phyloP scores from a whole-genome alignment of 2,888 invertebrate genomes.

The Scelioninae gen. 1 region DNA sequence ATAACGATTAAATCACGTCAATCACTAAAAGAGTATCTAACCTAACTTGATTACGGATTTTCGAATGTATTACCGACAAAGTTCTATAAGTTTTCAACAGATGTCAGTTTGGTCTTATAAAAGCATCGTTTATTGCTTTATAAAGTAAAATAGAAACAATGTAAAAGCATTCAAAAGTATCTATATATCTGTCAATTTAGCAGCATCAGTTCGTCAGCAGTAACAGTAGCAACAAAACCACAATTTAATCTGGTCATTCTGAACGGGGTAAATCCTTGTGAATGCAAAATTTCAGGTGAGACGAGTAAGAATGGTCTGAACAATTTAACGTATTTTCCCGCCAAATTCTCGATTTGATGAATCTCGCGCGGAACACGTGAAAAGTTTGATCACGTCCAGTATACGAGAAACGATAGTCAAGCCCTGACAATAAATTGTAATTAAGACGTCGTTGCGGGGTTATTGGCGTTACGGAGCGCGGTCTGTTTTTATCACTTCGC shows the following conservation, averaged over 20 bases:
- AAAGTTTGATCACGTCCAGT: constrained; percentile 33
- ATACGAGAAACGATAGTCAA: constrained; percentile 57
- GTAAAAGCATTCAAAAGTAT: background rate
- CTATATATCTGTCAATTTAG: background rate
- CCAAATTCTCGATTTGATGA: constrained; percentile 13
- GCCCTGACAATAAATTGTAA: constrained; percentile 72
- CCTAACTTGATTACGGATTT: too few relatives aligned
- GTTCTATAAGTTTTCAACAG: too few relatives aligned
- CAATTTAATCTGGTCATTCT: constrained; percentile 17
- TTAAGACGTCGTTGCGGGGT: constrained; percentile 53
- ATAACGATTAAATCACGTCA: too few relatives aligned
- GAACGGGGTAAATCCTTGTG: constrained; percentile 27
- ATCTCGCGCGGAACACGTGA: constrained; percentile 27
- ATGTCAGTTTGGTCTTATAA: too few relatives aligned
- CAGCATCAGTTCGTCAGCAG: background rate
- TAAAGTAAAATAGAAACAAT: too few relatives aligned
- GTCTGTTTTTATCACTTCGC: constrained; percentile 73
- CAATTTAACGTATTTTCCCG: constrained; percentile 29
- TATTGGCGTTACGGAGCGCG: constrained; percentile 58
- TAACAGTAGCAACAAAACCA: background rate
- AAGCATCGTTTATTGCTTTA: too few relatives aligned
- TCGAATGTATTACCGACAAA: too few relatives aligned
- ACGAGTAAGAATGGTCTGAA: constrained; percentile 40
- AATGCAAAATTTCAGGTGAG: constrained; percentile 37
- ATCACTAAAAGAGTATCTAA: too few relatives aligned